Conservation (phyloP, 2,113 vertebrate species). For the Toxostoma redivivum region DNA sequence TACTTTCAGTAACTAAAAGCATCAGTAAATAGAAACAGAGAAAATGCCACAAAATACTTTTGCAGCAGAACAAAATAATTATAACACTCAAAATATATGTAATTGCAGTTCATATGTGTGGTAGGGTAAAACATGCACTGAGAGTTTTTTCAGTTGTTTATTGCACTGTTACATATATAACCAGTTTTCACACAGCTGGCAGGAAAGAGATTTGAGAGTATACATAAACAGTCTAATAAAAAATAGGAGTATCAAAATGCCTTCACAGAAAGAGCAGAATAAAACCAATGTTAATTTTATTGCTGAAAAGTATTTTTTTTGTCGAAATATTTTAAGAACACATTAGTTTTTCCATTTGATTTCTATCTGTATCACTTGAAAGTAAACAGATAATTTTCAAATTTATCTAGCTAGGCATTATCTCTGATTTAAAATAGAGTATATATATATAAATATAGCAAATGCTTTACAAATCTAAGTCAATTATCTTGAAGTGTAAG, state of each 20-base stretch:
- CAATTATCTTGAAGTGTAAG: not conserved
- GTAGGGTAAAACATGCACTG: not conserved
- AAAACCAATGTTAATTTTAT: not conserved
- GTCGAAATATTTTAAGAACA: not conserved
- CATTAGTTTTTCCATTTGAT: not conserved
- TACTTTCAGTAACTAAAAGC: conserved; percentile 40
- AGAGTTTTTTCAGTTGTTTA: not conserved
- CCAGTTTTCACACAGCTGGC: not conserved
- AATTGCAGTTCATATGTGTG: not conserved
- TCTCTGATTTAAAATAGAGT: not conserved
- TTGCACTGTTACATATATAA: not conserved
- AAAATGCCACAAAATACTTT: conserved; percentile 6
- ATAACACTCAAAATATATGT: not conserved
- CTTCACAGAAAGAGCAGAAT: not conserved
- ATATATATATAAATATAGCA: not conserved
- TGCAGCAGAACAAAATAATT: conserved; percentile 7
- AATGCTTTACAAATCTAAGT: not conserved
- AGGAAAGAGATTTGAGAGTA: not conserved
- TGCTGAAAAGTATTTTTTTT: not conserved
- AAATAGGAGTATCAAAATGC: not conserved
- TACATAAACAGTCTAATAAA: not conserved
- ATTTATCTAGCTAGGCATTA: not conserved
- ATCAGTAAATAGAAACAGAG: conserved; percentile 21
- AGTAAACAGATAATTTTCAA: not conserved
- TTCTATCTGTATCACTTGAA: not conserved